Evolutionary conservation across 2,797 vertebrate species (phyloP), one percentile per base, ranked within the genome.

Genomic region (Acomys russatus): DNA sequence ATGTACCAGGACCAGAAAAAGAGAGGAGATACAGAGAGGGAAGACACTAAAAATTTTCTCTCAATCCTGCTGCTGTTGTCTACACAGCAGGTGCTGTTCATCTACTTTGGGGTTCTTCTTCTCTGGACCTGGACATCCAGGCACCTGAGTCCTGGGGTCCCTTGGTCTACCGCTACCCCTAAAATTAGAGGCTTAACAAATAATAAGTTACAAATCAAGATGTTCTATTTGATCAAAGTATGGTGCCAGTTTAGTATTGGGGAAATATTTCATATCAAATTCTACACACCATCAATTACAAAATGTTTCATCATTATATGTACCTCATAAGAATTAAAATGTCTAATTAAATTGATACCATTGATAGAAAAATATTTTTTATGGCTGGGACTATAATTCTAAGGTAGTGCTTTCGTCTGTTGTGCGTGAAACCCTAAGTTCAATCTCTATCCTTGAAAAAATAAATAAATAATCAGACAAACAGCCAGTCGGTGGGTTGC

Each of bases 241-340:
- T n/a, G 22, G 23, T 33, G 66, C 56, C 77, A 56, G 35, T 44
- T 51, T 3, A 84, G 7, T 51, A 44, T 9, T 74, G 10, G 63
- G 10, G 20, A 64, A 96, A 35, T 51, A 76, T 23, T 15, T 33
- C 44, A 87, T 74, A 59, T 44, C 63, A 73, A 91, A 59, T 90
- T 64, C 38, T 70, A 61, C 1, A 59, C 1, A 35, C 38, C 35
- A 61, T 70, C 68, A 9, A 20, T 35, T 82, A 89, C 35, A 91
- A 93, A 88, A 89, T 51, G 38, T 38, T 30, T 71, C 68, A 44
- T 87, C 86, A 92, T 88, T 49, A 78, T 89, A 38, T 56, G 18
- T 73, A n/a, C 3, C 70, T 89, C 61, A 8, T 30, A 76, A 92
- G 95, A 92, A 33, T 80, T 66, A 86, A 94, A 78, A 88, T 28